Conservation (phyloP, 2,888 invertebrate genomes). For the Drosophila vallismaia region DNA sequence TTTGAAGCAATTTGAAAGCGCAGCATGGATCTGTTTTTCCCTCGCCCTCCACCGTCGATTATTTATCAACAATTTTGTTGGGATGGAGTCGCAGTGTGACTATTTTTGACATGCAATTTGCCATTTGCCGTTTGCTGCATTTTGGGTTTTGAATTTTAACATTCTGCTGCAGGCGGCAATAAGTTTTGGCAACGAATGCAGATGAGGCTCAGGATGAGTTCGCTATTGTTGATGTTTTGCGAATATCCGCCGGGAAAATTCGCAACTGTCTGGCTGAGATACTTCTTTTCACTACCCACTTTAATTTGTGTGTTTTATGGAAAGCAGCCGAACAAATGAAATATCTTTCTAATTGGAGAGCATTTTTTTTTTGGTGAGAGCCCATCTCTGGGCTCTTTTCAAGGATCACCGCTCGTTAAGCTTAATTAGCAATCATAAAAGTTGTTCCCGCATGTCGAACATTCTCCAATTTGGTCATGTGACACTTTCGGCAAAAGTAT, state of each 20-base stretch:
- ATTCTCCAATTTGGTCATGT: conserved; percentile 58
- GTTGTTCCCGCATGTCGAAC: conserved; percentile 35
- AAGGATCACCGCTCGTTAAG: conserved; percentile 53
- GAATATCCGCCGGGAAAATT: conserved; percentile 21
- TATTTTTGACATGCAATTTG: conserved; percentile 68
- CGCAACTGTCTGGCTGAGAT: conserved; percentile 7
- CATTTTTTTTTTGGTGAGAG: conserved; percentile 45
- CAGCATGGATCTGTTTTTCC: conserved; percentile 24
- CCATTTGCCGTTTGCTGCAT: conserved; percentile 18
- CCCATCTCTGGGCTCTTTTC: conserved; percentile 24
- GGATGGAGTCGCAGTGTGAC: conserved; percentile 36
- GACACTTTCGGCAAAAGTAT: conserved; percentile 52
- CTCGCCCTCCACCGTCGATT: neutral
- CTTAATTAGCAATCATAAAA: conserved; percentile 70
- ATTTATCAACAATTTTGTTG: conserved; percentile 42
- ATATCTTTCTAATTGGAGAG: conserved; percentile 59
- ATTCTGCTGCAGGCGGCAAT: conserved; percentile 28
- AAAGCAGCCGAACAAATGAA: conserved; percentile 12
- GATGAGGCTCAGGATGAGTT: conserved; percentile 23
- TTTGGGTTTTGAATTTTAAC: conserved; percentile 10
- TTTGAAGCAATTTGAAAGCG: conserved; percentile 55
- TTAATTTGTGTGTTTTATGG: conserved; percentile 6
- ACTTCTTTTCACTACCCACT: conserved; percentile 6
- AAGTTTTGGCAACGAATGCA: conserved; percentile 46
- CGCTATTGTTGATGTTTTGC: conserved; percentile 19